Evolutionary conservation across 1,140 invertebrate genomes (phyloP).

Genomic region (Monochamus saltuarius): DNA sequence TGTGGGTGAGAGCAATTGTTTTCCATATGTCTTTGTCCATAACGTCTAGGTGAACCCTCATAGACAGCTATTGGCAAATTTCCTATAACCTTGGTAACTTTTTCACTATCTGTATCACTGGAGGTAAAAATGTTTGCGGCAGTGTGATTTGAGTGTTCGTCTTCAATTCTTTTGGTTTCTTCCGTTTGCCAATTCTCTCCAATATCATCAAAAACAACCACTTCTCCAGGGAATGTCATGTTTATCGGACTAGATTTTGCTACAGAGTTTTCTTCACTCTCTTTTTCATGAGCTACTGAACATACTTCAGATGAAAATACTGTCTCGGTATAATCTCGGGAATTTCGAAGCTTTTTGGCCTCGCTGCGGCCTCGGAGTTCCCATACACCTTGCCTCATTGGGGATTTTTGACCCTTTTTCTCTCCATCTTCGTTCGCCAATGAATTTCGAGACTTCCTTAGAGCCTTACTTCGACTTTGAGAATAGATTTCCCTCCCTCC

Average conservation of each 20-base stretch:
- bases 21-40: constrained; percentile 61
- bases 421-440: constrained; percentile 54
- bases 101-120: constrained; percentile 54
- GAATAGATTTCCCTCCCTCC: constrained; percentile 84
- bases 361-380: constrained; percentile 62
- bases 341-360: constrained; percentile 55
- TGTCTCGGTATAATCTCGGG: constrained; percentile 63
- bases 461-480: constrained; percentile 77
- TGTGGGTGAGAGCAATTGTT: constrained; percentile 50
- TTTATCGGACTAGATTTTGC: constrained; percentile 49
- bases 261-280: constrained; percentile 27
- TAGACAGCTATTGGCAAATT: constrained; percentile 88
- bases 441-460: constrained; percentile 67
- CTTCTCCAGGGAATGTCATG: constrained; percentile 60
- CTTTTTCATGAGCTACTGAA: constrained; percentile 53
- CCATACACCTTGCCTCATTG: constrained; percentile 62
- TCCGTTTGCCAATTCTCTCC: constrained; percentile 70
- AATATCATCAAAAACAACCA: constrained; percentile 82
- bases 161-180: constrained; percentile 31
- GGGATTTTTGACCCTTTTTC: constrained; percentile 61
- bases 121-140: constrained; percentile 36
- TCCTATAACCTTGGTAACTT: constrained; percentile 79
- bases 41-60: constrained; percentile 85
- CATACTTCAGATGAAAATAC: constrained; percentile 66
- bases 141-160: constrained; percentile 37